Evolutionary conservation across 2,113 vertebrate genomes (phyloP).

Genomic region (Phrynocephalus versicolor): DNA sequence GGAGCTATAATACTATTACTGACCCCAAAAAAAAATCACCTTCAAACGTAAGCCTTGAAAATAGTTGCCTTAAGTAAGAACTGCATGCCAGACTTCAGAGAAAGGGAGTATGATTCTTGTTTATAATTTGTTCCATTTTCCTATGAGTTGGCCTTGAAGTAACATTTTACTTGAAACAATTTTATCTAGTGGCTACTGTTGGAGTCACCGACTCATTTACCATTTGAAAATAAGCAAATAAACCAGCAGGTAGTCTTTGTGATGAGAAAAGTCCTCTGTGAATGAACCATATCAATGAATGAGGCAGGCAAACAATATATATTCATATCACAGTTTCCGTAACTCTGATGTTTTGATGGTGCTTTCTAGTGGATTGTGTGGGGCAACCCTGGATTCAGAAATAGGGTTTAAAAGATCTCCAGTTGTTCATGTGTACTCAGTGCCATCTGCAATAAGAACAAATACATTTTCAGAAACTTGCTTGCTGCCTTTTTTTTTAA

Average conservation of each 20-base stretch:
- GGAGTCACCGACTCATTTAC: constrained; percentile 2
- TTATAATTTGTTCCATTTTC: background rate
- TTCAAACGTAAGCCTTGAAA: background rate
- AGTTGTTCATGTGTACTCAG: constrained; percentile 13
- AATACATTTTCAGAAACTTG: constrained; percentile 28
- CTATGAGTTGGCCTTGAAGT: constrained; percentile 1
- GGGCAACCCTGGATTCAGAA: constrained; percentile 16
- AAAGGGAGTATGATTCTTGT: constrained; percentile 8
- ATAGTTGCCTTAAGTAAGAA: constrained; percentile 10
- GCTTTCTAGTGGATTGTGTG: background rate
- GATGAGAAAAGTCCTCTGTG: constrained; percentile 5
- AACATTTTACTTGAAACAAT: constrained; percentile 3
- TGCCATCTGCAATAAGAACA: constrained; percentile 37
- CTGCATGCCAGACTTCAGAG: constrained; percentile 22
- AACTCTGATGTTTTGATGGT: constrained; percentile 16
- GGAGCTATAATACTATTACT: constrained; percentile 13
- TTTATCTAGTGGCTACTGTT: background rate
- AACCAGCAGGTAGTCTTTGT: constrained; percentile 1
- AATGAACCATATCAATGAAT: constrained; percentile 4
- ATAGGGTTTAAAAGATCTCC: constrained; percentile 11
- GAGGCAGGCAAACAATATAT: constrained; percentile 2
- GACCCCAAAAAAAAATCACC: no score
- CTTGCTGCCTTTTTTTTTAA: constrained; percentile 3
- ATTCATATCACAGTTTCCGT: constrained; percentile 9
- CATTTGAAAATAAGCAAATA: background rate